A percentile compares a stretch with the other conserved stretches of the same genome.
phyloP scores from a whole-genome alignment of 2,888 invertebrate genomes.

The Cactoblastis cactorum region DNA sequence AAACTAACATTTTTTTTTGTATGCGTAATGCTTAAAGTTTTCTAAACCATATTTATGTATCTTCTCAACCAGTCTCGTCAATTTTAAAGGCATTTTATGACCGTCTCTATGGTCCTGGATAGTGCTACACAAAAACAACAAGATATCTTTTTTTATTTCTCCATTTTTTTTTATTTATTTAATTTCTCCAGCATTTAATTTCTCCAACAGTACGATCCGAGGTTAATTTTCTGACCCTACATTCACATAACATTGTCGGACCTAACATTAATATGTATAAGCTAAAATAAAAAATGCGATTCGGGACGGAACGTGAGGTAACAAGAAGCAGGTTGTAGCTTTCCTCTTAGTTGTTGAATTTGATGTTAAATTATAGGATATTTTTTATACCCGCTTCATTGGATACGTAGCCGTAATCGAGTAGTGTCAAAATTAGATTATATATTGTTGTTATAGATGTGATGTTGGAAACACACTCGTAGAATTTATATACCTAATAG shows the following conservation, averaged over 20 bases:
- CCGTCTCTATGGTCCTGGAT: too few species aligned
- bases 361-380: constrained; percentile 43
- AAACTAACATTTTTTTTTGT: too few species aligned
- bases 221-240: too few species aligned
- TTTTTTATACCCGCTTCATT: constrained; percentile 60
- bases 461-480: constrained; percentile 9
- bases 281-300: background rate
- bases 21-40: too few species aligned
- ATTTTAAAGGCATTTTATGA: too few species aligned
- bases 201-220: too few species aligned
- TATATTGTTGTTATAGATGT: constrained; percentile 25
- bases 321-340: constrained; percentile 38
- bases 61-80: too few species aligned
- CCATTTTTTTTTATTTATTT: too few species aligned
- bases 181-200: too few species aligned
- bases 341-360: constrained; percentile 33
- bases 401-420: constrained; percentile 2
- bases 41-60: too few species aligned
- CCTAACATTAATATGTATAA: background rate
- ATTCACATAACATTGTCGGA: background rate
- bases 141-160: too few species aligned
- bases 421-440: constrained; percentile 34
- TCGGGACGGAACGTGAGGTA: constrained; percentile 19
- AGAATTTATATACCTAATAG: background rate
- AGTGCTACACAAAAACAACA: too few species aligned